Base-by-base conservation (phyloP, 2,888 invertebrate species). In the Hedychridium roseum region DNA sequence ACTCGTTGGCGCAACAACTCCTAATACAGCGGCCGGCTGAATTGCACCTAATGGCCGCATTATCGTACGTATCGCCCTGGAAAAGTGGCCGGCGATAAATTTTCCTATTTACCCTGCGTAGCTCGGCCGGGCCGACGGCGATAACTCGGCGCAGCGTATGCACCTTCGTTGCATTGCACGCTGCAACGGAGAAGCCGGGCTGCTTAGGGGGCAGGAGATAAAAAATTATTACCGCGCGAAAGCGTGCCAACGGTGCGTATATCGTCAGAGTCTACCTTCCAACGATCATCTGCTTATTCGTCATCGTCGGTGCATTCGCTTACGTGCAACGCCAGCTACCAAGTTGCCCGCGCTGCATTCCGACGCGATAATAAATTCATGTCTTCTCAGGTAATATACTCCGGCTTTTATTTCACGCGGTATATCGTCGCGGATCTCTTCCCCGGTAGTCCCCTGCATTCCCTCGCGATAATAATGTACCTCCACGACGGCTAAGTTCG, bases 161-260 rank as follows among this genome's bases (percentile, higher is more conserved):
- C 3, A 12, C 2, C 3, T 7, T 4, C 4, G 23, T 23, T 9
- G 23, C 4, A n/a, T n/a, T n/a, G n/a, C n/a, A n/a, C n/a, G n/a
- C n/a, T n/a, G n/a, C n/a, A n/a, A n/a, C n/a, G 23, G 3, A 12
- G 9, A 7, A 11, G 27, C 27, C 3, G 12, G n/a, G 27, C 9
- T 27, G 32, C 32, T 17, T 17, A 17, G 32, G 12, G 9, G 15
- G 16, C 32, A 16, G 14, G 32, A 16, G 17, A 32, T 32, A 32
- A 14, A 17, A 17, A 32, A 32, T 32, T 32, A 32, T 32, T 16
- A 32, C 32, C 32, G 32, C 32, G 12, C 27, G 32, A 32, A 16
- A 32, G 15, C 32, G 16, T 17, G 32, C 17, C 16, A 32, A 12
- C 32, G 9, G 32, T 27, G 27, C 27, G 27, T 27, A 27, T 27